phyloP scores from a whole-genome alignment of 2,888 invertebrate genomes.

The Caenorhabditis parvicauda region DNA sequence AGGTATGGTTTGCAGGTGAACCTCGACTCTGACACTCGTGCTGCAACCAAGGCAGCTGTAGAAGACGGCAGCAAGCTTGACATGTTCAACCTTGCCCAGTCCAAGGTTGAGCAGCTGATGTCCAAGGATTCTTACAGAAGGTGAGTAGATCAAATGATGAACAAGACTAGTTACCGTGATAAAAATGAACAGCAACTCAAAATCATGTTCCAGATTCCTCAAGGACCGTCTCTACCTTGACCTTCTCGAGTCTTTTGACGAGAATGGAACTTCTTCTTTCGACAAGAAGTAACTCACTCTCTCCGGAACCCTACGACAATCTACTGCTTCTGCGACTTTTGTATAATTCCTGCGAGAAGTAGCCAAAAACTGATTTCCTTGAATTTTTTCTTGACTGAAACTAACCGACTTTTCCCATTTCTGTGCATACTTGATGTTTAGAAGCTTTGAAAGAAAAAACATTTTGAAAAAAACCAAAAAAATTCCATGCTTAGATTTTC shows the following conservation, averaged over 20 bases:
- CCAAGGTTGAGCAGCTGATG: conserved; percentile 56
- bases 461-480: too few relatives aligned
- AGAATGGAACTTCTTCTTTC: too few relatives aligned
- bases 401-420: too few relatives aligned
- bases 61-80: conserved; percentile 46
- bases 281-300: too few relatives aligned
- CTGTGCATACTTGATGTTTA: too few relatives aligned
- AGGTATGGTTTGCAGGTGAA: conserved; percentile 45
- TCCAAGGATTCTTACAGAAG: conserved; percentile 54
- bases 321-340: too few relatives aligned
- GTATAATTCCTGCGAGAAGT: too few relatives aligned
- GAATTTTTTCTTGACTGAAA: too few relatives aligned
- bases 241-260: conserved; percentile 28
- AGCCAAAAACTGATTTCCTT: too few relatives aligned
- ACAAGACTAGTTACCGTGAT: background rate
- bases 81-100: conserved; percentile 55
- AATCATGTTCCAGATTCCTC: conserved; percentile 35
- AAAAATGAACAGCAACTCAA: background rate
- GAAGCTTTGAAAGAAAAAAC: too few relatives aligned
- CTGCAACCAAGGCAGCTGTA: conserved; percentile 53
- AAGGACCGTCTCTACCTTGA: conserved; percentile 42
- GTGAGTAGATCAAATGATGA: conserved; percentile 13
- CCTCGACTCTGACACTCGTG: conserved; percentile 54
- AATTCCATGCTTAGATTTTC: too few relatives aligned
- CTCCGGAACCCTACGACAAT: too few relatives aligned